Percentiles rank a stretch among this genome's conserved stretches.
Evolutionary conservation across 2,797 vertebrate species (phyloP).

Genomic region (Taeniopygia guttata): DNA sequence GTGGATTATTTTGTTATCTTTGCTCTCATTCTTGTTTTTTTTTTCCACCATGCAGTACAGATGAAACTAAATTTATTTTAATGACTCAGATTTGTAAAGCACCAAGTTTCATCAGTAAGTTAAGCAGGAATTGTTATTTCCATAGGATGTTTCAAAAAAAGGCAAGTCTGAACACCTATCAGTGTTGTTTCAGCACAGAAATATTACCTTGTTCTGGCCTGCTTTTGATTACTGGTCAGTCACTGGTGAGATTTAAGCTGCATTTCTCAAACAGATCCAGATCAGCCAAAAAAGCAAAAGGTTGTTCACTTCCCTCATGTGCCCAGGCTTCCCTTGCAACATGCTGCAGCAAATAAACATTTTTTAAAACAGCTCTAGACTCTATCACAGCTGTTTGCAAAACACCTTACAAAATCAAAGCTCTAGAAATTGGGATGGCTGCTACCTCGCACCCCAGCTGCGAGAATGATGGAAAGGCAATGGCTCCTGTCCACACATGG

Average conservation of each 20-base stretch:
- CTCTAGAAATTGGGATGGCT: neutral
- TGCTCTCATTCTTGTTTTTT: neutral
- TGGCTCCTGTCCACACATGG: neutral
- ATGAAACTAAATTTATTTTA: neutral
- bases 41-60: neutral
- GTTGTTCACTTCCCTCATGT: rapidly evolving
- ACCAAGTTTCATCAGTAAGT: neutral
- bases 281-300: neutral
- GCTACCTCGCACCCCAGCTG: neutral
- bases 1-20: conserved; percentile 20
- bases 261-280: neutral
- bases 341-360: neutral
- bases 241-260: neutral
- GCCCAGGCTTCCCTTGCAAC: neutral
- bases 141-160: neutral
- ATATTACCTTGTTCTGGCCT: neutral
- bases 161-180: neutral
- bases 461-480: neutral
- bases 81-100: neutral
- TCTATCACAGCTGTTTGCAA: neutral
- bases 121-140: neutral
- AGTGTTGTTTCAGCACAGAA: neutral
- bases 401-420: neutral
- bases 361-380: neutral
- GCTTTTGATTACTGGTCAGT: neutral